Base-by-base conservation (phyloP, 2,797 vertebrate species). In the Alosa sapidissima region DNA sequence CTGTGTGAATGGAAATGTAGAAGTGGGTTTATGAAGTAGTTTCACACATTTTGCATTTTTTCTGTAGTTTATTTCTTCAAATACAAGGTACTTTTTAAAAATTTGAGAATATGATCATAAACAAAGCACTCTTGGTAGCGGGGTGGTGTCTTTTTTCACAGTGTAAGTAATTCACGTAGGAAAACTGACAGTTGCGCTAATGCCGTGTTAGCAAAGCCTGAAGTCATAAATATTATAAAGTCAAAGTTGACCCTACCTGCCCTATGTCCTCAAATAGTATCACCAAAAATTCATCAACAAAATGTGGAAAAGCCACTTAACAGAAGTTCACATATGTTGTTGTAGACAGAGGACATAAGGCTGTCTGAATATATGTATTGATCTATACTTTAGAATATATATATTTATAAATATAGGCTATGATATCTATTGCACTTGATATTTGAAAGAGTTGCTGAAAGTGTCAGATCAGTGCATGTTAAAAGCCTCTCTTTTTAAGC, bases 401-500 rank as follows among this genome's bases (percentile, higher is more conserved):
- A 36, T 45, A n/a, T 78, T 78, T 21, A 78, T 78, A 78, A 78
- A 45, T 78, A 78, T 47, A 78, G 36, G 8, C 36, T 78, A 47
- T 78, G 72, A 16, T 19, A 45, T 47, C 72, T 78, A 78, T 78
- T 78, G 72, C 41, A 78, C 19, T 47, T 47, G 19, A 45, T 45
- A 78, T 78, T 78, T 78, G 36, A 24, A 62, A 24, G 21, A 62
- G 36, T 47, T 78, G 72, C 72, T 78, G 41, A 78, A 78, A 78
- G 72, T 78, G 72, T 47, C 72, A 82, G 9, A 47, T 28, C 84
- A 55, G 84, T 55, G 48, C 55, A 47, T 48, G 36, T 81, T 41
- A 48, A 48, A 55, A 81, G 49, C 84, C 11, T n/a, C 84, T 45
- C 72, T 47, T 24, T 62, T 24, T 10, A 21, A 78, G 72, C 36